Conservation (phyloP, 1,140 invertebrate genomes). For the Drosophila leontia region DNA sequence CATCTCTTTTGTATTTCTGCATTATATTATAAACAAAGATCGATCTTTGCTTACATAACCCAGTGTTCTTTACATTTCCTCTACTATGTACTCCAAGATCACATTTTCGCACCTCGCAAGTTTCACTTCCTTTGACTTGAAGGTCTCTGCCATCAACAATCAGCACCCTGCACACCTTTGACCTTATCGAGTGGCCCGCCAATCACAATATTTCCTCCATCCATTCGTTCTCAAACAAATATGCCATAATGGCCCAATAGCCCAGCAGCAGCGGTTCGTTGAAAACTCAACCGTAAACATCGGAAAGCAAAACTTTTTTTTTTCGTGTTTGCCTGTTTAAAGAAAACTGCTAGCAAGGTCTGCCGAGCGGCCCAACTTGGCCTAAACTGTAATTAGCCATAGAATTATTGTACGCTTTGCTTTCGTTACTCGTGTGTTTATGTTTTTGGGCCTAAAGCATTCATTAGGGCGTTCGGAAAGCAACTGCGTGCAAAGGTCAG, state of each 20-base stretch:
- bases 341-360: constrained; percentile 42
- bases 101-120: constrained; percentile 8
- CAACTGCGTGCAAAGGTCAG: constrained; percentile 44
- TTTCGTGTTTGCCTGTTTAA: constrained; percentile 16
- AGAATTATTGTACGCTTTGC: constrained; percentile 36
- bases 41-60: neutral
- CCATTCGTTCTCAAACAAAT: constrained; percentile 35
- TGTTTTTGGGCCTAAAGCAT: constrained; percentile 22
- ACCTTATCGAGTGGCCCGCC: constrained; percentile 29
- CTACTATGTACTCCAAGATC: neutral
- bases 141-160: constrained; percentile 16
- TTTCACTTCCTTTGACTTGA: constrained; percentile 26
- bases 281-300: constrained; percentile 37
- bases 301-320: constrained; percentile 33
- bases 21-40: neutral
- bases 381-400: constrained; percentile 47
- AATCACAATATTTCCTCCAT: constrained; percentile 41
- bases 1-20: neutral
- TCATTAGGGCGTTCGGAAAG: constrained; percentile 37
- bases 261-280: constrained; percentile 2
- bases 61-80: constrained; percentile 5
- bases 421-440: constrained; percentile 18
- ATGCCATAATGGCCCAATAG: constrained; percentile 20
- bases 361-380: constrained; percentile 7
- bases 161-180: constrained; percentile 23